Base-by-base conservation (phyloP, 2,888 invertebrate species). In the Cataglyphis rosenhaueri region DNA sequence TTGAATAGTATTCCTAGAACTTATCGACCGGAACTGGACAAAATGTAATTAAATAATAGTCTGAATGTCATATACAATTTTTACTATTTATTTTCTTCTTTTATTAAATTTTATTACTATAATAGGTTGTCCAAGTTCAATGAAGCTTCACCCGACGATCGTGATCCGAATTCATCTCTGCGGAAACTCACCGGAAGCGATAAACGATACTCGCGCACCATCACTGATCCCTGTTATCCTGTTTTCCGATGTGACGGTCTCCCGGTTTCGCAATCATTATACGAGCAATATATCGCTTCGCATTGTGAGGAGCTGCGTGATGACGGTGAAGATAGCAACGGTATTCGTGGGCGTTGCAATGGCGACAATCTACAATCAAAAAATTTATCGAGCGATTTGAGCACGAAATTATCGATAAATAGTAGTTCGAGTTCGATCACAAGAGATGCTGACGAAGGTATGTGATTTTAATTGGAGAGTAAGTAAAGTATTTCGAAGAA, bases 141-240 rank as follows among this genome's bases (percentile, higher is more conserved):
- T 12, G 59, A 79, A 61, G 35, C 12, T 44, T 87, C 90, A 78
- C 83, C 89, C 3, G 88, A 92, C 74, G 87, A 92, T 79, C 88
- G 88, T 66, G 84, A 88, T 12, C 73, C 84, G 10, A 85, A 91
- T 57, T 89, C 89, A 4, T 93, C 95, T 0, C 94, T 94, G 1
- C 95, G 95, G 66, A 92, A 92, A n/a, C 12, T 32, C 18, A 29
- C n/a, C n/a, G 84, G 91, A 1, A 62, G 59, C 2, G 95, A 95
- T 82, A 95, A 94, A 65, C 95, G 95, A 55, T 95, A 95, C 81
- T 96, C 96, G 41, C 96, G 96, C 92, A 97, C 97, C 0, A 97
- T 98, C 76, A 96, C 97, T 64, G 98, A 98, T 94, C 98, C 98
- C 1, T 95, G 95, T 84, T 97, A 96, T 95, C 98, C 98, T 0